Percentiles rank a stretch among this genome's conserved stretches.
Evolutionary conservation across 64 coral and sea anemone genomes (phyloP).

Genomic region (Dendrophyllia cribrosa): DNA sequence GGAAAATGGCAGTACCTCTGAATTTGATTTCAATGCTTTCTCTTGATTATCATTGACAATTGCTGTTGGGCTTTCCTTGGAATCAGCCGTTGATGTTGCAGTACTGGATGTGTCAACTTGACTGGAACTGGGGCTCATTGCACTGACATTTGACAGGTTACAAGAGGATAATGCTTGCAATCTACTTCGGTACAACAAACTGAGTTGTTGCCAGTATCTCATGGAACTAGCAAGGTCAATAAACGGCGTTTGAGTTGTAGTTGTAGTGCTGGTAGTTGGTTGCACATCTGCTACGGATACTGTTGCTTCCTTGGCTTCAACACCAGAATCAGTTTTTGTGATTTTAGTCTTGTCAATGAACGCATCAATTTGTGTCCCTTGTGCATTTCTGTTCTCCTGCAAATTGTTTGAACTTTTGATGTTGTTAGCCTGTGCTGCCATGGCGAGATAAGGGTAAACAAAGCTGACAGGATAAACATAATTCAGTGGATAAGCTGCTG

Average conservation of each 20-base stretch:
- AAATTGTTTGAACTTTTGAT: background rate
- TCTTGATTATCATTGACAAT: background rate
- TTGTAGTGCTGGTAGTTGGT: background rate
- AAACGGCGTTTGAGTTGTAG: constrained; percentile 72
- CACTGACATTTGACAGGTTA: background rate
- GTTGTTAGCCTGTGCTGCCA: constrained; percentile 18
- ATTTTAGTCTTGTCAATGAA: background rate
- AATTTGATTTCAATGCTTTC: background rate
- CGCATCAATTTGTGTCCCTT: background rate
- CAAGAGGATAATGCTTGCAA: constrained; percentile 52
- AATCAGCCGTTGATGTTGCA: background rate
- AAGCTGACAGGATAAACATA: constrained; percentile 70
- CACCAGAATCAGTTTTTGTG: background rate
- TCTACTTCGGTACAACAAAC: constrained; percentile 83
- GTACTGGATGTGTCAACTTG: background rate
- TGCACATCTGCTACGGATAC: background rate
- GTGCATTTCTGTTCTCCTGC: background rate
- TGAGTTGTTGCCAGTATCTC: constrained; percentile 91
- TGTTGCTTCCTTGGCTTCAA: background rate
- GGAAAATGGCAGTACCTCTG: background rate
- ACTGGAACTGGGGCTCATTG: background rate
- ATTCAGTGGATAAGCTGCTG: constrained; percentile 49
- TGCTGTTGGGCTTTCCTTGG: background rate
- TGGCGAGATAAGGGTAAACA: constrained; percentile 68
- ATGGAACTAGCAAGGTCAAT: constrained; percentile 88